Conservation (phyloP, 2,797 vertebrate genomes). For the Cynopterus sphinx region DNA sequence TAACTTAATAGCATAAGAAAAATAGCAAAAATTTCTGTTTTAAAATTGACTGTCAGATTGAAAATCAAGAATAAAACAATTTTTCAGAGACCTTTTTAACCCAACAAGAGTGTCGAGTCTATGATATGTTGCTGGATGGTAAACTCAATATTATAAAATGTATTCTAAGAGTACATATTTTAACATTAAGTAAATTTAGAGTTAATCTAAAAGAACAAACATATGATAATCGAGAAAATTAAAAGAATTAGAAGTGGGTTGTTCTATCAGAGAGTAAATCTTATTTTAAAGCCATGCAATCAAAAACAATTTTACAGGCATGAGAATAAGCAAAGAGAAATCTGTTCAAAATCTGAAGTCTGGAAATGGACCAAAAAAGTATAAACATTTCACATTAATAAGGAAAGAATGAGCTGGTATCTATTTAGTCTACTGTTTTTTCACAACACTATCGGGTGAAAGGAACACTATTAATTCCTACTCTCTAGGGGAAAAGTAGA, state of each 20-base stretch:
- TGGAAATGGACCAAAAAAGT: not conserved
- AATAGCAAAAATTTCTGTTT: constrained; percentile 25
- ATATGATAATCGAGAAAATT: not conserved
- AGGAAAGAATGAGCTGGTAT: not conserved
- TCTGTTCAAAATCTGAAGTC: not conserved
- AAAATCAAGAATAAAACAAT: constrained; percentile 22
- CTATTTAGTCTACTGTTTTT: not conserved
- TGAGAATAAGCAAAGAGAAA: not conserved
- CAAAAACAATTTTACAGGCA: not conserved
- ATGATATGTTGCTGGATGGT: not conserved
- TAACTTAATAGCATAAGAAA: constrained; percentile 28
- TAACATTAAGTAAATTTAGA: constrained; percentile 9
- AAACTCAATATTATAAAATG: not conserved
- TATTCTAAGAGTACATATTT: not conserved
- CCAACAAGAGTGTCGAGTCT: not conserved
- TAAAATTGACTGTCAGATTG: constrained; percentile 43
- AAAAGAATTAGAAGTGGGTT: not conserved
- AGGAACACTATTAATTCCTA: not conserved
- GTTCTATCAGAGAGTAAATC: not conserved
- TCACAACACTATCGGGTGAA: not conserved
- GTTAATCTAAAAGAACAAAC: constrained; percentile 1
- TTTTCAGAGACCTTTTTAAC: not conserved
- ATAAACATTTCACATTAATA: not conserved
- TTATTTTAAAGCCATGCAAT: constrained; percentile 38
- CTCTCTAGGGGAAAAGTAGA: not conserved